These are phyloP conservation scores for Lemur catta DNA, from an alignment of 2,797 vertebrate species.

Conservation along the genomic window DNA sequence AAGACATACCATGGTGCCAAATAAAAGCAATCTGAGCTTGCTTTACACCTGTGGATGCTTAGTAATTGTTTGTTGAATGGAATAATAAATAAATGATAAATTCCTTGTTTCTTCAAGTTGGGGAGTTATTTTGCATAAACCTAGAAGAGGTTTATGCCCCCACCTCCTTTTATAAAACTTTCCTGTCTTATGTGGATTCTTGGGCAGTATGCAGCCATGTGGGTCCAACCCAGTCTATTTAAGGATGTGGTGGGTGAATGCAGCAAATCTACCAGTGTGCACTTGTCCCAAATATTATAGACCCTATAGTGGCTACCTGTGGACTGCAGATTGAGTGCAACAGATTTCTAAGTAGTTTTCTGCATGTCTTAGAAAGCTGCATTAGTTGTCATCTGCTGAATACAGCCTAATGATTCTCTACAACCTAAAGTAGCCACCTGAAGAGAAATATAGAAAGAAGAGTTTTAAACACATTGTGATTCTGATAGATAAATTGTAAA, in stretches of 20 bases:
- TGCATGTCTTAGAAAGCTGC: not conserved
- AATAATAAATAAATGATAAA: conserved; percentile 12
- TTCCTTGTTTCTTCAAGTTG: not conserved
- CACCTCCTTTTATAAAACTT: not conserved
- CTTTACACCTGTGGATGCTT: not conserved
- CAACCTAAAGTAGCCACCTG: not conserved
- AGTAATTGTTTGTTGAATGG: not conserved
- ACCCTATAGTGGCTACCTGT: not conserved
- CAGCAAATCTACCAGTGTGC: not conserved
- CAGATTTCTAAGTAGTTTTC: not conserved
- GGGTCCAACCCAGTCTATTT: not conserved
- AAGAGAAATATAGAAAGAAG: not conserved
- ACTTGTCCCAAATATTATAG: not conserved
- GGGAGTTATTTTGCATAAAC: not conserved
- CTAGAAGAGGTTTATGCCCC: not conserved
- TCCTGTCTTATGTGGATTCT: not conserved
- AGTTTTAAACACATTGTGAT: not conserved
- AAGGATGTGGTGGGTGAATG: fast-evolving
- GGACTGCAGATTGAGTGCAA: not conserved
- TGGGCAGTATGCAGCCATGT: not conserved
- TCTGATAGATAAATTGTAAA: not conserved
- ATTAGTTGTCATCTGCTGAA: not conserved
- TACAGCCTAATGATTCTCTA: not conserved
- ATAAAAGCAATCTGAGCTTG: not conserved
- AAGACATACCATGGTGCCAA: not conserved